phyloP scores from a whole-genome alignment of 2,888 invertebrate species.

The Himalopsyche japonica region DNA sequence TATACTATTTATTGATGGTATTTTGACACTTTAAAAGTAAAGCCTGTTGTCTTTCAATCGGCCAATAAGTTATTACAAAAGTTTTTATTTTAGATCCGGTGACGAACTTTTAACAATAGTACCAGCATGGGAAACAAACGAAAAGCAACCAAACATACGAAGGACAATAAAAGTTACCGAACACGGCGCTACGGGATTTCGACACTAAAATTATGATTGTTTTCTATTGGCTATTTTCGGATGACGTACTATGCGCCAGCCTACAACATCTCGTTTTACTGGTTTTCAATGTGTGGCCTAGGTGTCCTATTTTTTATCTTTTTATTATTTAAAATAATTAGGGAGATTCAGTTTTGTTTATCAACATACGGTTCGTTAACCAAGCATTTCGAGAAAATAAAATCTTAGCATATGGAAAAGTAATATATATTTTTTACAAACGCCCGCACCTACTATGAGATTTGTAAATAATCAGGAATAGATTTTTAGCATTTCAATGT shows the following conservation, averaged over 20 bases:
- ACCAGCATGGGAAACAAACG: neutral
- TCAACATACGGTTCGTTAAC: neutral
- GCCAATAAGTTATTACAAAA: too few species aligned
- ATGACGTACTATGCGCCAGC: slow-evolving; percentile 2
- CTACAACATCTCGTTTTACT: neutral
- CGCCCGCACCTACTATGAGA: too few species aligned
- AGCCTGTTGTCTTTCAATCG: too few species aligned
- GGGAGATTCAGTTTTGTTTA: neutral
- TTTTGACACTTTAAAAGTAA: too few species aligned
- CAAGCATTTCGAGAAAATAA: neutral
- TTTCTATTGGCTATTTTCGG: slow-evolving; percentile 24
- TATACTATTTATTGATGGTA: too few species aligned
- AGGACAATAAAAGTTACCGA: slow-evolving; percentile 2
- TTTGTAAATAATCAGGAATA: too few species aligned
- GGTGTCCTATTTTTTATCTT: neutral
- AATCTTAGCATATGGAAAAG: too few species aligned
- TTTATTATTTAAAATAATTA: neutral
- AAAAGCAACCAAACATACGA: neutral
- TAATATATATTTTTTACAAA: too few species aligned
- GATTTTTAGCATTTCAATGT: too few species aligned
- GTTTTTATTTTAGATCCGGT: neutral
- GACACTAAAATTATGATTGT: slow-evolving; percentile 28
- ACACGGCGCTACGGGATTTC: slow-evolving; percentile 8
- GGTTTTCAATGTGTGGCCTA: neutral
- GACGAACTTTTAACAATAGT: neutral